Evolutionary conservation across 2,113 vertebrate genomes (phyloP).

Genomic region (Scomber japonicus): DNA sequence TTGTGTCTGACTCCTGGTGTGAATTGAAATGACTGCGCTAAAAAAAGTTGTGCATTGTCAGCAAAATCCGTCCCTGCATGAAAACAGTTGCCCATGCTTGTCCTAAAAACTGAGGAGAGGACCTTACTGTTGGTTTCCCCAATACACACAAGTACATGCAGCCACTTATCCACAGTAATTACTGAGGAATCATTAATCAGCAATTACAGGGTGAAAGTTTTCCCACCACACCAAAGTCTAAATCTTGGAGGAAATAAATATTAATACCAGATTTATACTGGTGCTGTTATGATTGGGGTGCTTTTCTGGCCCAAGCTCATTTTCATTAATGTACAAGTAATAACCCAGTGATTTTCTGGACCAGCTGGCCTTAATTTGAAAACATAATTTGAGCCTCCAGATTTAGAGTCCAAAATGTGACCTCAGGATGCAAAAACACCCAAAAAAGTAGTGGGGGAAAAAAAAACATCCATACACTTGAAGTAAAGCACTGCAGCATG

Average conservation of each 20-base stretch:
- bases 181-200: constrained; percentile 51
- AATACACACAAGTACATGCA: background rate
- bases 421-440: background rate
- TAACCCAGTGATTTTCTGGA: background rate
- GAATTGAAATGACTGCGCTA: background rate
- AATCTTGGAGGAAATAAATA: constrained; percentile 24
- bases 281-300: background rate
- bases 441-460: background rate
- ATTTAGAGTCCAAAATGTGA: background rate
- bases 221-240: constrained; percentile 3
- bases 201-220: constrained; percentile 21
- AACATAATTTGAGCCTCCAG: background rate
- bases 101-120: background rate
- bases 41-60: background rate
- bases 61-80: constrained; percentile 12
- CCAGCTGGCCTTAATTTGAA: background rate
- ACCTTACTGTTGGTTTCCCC: constrained; percentile 9
- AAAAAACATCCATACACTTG: background rate
- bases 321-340: constrained; percentile 14
- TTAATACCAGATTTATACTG: background rate
- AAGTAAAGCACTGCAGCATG: constrained; percentile 28
- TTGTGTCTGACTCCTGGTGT: background rate
- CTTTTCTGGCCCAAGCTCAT: constrained; percentile 1
- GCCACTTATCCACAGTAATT: constrained; percentile 43
- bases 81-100: background rate